Percentiles rank a stretch among this genome's conserved stretches.
Evolutionary conservation across 1,140 invertebrate species (phyloP).

Genomic region (Solen grandis): DNA sequence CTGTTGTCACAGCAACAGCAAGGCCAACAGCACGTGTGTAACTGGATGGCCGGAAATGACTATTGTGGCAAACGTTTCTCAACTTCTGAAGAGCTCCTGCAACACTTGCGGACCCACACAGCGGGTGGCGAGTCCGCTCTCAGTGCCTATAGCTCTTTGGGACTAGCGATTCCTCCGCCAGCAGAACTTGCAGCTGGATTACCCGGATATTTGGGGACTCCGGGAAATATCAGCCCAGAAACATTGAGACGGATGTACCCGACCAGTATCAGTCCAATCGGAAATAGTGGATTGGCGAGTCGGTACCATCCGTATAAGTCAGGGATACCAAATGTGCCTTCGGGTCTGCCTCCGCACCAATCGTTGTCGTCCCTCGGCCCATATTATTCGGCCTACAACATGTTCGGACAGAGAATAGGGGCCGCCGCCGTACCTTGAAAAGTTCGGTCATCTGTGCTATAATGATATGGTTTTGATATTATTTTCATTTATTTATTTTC

Average conservation of each 20-base stretch:
- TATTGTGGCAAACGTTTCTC: slow-evolving; percentile 97
- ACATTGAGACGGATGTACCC: slow-evolving; percentile 89
- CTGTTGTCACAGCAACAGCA: slow-evolving; percentile 50
- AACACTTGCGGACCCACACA: slow-evolving; percentile 96
- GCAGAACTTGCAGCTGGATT: slow-evolving; percentile 63
- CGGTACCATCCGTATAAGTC: slow-evolving; percentile 92
- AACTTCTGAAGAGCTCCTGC: slow-evolving; percentile 96
- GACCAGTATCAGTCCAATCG: slow-evolving; percentile 88
- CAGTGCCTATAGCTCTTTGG: slow-evolving; percentile 68
- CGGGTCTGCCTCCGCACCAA: slow-evolving; percentile 77
- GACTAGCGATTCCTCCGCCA: slow-evolving; percentile 59
- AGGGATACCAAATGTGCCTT: slow-evolving; percentile 67
- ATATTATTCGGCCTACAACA: slow-evolving; percentile 92
- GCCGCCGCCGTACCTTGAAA: slow-evolving; percentile 87
- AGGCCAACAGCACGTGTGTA: slow-evolving; percentile 86
- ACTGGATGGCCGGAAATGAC: slow-evolving; percentile 92
- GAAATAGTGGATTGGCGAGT: slow-evolving; percentile 86
- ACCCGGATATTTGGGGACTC: slow-evolving; percentile 78
- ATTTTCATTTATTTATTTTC: too few relatives aligned
- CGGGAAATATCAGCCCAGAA: slow-evolving; percentile 80
- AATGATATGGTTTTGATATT: too few relatives aligned
- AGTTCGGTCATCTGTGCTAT: too few relatives aligned
- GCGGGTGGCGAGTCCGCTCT: slow-evolving; percentile 82
- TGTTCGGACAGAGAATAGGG: slow-evolving; percentile 94
- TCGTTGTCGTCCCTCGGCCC: slow-evolving; percentile 86